Base-by-base conservation (phyloP, 2,888 invertebrate species). In the Bombyx huttoni region DNA sequence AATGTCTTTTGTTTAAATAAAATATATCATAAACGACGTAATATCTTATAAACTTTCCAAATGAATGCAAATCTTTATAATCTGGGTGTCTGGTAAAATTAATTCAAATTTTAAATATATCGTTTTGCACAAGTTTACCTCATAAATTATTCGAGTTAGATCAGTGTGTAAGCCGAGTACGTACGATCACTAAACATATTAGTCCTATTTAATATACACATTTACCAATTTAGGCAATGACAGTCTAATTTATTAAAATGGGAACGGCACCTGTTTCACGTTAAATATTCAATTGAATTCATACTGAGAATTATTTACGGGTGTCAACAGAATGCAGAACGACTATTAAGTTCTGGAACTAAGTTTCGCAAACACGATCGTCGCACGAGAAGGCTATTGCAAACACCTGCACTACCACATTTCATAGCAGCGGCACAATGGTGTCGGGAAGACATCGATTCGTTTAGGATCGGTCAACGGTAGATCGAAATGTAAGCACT, bases 391-490 rank as follows among this genome's bases (percentile, higher is more conserved):
- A 45, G 47, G 47, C n/a, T 46, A 51, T 53, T 51, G 51, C 51
- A 33, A 53, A 48, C 48, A 34, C 46, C 49, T 35, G 47, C 13
- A 40, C 47, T 34, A 45, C 45, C 47, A 45, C 48, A 50, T 50
- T 50, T 40, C 33, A 51, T 9, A 34, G 51, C 48, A 53, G 58
- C 63, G 52, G 56, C 58, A 57, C 56, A 64, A 51, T 57, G 58
- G 50, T 57, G 62, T 62, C 61, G 61, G 65, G 66, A 68, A 70
- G 70, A 68, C 66, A 63, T 62, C 57, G 58, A 63, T 62, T 65
- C 63, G 64, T 57, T 61, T 64, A 58, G 63, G 60, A 66, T 63
- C 62, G 57, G 62, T 64, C 56, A 56, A 57, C 56, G 53, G 59
- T 54, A 54, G 58, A 59, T 62, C 61, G 60, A 63, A 64, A 64